Evolutionary conservation across 2,113 vertebrate genomes (phyloP), one percentile per base, ranked within the genome.

Genomic region (Synodontis membranacea): DNA sequence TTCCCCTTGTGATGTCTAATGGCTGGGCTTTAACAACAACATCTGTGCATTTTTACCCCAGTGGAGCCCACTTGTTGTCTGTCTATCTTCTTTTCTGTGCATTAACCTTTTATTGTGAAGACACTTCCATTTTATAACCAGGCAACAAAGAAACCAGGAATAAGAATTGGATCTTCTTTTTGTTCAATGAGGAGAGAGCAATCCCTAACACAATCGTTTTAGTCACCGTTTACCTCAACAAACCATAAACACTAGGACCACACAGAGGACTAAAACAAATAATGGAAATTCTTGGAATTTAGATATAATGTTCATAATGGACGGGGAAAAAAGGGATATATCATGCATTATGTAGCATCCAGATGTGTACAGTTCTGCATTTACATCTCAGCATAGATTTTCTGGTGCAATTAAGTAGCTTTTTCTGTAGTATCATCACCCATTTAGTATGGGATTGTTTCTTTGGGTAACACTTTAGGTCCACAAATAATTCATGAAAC

Each of bases 21-120:
- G 81, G 82, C n/a, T 58, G 54, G 79, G 62, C 86, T 82, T 85
- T 88, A 68, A 88, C 80, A 89, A 34, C n/a, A 54, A 89, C 90
- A 89, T 92, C 87, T 86, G 75, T 48, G 31, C 54, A 31, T 86
- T 74, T 86, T 68, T 84, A 7, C 46, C 78, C 66, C 48, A n/a
- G 48, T 81, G 86, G 28, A 84, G 66, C 19, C 1, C 81, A 88
- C 86, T 88, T 82, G 75, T 88, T 88, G 76, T 68, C 28, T 60
- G 81, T 39, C 62, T 88, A 81, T 86, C 28, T 64, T 89, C 46
- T 76, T 87, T 84, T 89, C 42, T 87, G 28, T 68, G 54, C 85
- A 76, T 81, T 82, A 81, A 81, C 82, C 54, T 70, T 86, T 88
- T 70, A 21, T 86, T 84, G 87, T 50, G 17, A 39, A 68, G 5